phyloP scores from a whole-genome alignment of 2,888 invertebrate genomes.

The Eupithecia pulchellata region DNA sequence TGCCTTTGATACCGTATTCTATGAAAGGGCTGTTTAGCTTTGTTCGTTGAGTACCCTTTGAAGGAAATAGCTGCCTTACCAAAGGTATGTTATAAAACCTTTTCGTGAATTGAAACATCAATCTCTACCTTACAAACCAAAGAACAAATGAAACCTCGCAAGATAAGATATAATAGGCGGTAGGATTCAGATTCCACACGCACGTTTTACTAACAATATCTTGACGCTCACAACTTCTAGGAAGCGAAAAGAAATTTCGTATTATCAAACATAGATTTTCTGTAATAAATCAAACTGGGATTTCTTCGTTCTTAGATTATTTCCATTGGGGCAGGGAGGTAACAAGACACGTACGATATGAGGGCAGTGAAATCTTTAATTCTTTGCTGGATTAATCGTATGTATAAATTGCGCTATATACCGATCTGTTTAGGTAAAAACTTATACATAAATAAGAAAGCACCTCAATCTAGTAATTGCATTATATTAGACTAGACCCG shows the following conservation, averaged over 20 bases:
- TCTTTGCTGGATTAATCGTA: background rate
- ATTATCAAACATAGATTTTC: slow-evolving; percentile 49
- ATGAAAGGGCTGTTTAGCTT: slow-evolving; percentile 10
- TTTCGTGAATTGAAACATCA: slow-evolving; percentile 27
- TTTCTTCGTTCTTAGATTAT: slow-evolving; percentile 39
- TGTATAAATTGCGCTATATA: background rate
- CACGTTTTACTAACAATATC: slow-evolving; percentile 42
- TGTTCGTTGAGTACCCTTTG: slow-evolving; percentile 1
- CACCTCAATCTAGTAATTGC: no score
- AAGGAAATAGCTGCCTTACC: slow-evolving; percentile 4
- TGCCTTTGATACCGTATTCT: slow-evolving; percentile 9
- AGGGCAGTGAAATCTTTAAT: background rate
- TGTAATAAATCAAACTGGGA: slow-evolving; percentile 48
- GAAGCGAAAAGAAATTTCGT: slow-evolving; percentile 46
- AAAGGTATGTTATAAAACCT: slow-evolving; percentile 22
- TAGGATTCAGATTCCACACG: slow-evolving; percentile 41
- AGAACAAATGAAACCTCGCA: slow-evolving; percentile 21
- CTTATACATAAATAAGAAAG: no score
- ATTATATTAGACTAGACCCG: no score
- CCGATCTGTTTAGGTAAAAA: background rate
- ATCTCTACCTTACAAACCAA: slow-evolving; percentile 28
- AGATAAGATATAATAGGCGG: slow-evolving; percentile 32
- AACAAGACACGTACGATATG: slow-evolving; percentile 3
- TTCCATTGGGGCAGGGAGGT: slow-evolving; percentile 18
- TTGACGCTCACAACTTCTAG: slow-evolving; percentile 39